Conservation (phyloP, 2,797 vertebrate species). For the Sebastes nivosus region DNA sequence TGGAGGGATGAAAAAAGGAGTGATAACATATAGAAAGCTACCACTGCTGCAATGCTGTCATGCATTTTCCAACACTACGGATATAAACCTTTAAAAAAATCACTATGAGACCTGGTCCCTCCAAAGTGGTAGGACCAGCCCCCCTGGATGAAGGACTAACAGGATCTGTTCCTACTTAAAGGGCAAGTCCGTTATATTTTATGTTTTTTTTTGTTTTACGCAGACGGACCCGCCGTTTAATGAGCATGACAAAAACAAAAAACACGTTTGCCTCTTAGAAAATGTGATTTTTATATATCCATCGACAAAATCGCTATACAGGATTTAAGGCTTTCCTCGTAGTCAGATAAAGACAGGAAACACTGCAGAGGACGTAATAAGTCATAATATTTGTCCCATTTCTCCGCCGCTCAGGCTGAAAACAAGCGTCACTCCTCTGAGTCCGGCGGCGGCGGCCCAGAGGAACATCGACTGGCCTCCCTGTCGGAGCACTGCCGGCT, state of each 20-base stretch:
- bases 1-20: too few species aligned
- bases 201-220: too few species aligned
- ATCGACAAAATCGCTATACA: not conserved
- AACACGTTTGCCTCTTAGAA: not conserved
- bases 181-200: too few species aligned
- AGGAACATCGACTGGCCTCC: constrained; percentile 14
- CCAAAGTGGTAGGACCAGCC: too few species aligned
- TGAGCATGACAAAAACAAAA: not conserved
- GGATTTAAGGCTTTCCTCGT: not conserved
- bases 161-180: too few species aligned
- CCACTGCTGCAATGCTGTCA: too few species aligned
- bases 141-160: too few species aligned
- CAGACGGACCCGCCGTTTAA: not conserved
- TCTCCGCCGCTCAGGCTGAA: constrained; percentile 26
- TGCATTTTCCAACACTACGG: too few species aligned
- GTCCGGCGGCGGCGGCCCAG: not conserved
- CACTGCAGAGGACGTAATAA: not conserved
- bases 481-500: constrained; percentile 88
- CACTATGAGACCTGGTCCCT: too few species aligned
- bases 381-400: not conserved
- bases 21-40: too few species aligned
- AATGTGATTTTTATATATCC: not conserved
- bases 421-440: constrained; percentile 23
- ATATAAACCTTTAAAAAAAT: too few species aligned
- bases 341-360: not conserved